These are phyloP conservation scores for Himalopsyche japonica DNA, from an alignment of 2,888 invertebrate genomes.

Conservation along the genomic window DNA sequence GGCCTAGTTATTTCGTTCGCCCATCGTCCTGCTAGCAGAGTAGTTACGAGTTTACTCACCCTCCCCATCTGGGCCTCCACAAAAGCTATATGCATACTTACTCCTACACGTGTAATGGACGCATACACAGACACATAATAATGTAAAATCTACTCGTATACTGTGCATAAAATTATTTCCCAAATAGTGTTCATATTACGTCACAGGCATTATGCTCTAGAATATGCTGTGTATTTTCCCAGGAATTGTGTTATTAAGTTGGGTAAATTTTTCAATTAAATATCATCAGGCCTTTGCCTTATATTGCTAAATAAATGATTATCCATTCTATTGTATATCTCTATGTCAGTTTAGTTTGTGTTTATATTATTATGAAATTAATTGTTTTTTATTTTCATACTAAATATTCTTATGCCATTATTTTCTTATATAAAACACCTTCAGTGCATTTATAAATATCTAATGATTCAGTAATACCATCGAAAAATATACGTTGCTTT, in stretches of 20 bases:
- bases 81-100: not conserved
- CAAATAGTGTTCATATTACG: not conserved
- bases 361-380: too few relatives aligned
- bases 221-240: not conserved
- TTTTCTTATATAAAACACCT: too few relatives aligned
- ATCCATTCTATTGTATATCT: too few relatives aligned
- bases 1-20: conserved; percentile 6
- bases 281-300: not conserved
- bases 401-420: too few relatives aligned
- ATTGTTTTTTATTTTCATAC: too few relatives aligned
- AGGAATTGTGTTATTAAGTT: not conserved
- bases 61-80: not conserved
- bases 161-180: conserved; percentile 1
- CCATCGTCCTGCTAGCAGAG: conserved; percentile 4
- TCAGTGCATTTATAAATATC: too few relatives aligned
- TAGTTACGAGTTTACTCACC: not conserved
- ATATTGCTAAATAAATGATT: too few relatives aligned
- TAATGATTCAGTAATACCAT: too few relatives aligned
- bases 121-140: conserved; percentile 41
- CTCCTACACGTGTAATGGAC: conserved; percentile 23
- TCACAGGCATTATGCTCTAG: not conserved
- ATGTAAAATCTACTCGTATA: not conserved
- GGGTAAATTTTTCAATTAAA: not conserved
- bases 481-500: too few relatives aligned
- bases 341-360: too few relatives aligned